phyloP scores from a whole-genome alignment of 2,797 vertebrate genomes.

The Rhinophrynus dorsalis region DNA sequence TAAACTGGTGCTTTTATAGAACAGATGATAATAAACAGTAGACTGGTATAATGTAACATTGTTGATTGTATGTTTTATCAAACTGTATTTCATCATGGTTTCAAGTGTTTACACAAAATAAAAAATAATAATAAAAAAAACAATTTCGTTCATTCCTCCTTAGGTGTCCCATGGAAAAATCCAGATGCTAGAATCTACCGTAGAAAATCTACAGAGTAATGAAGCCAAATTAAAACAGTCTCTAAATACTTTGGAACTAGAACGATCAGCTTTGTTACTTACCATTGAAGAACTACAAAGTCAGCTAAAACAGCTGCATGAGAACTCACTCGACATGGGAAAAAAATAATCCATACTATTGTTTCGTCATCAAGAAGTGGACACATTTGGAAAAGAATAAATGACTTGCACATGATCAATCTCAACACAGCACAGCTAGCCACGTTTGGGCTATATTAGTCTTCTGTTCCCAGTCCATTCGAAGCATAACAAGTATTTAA shows the following conservation, averaged over 20 bases:
- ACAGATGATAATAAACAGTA: background rate
- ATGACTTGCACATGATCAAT: no score
- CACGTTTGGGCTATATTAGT: background rate
- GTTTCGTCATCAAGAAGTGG: background rate
- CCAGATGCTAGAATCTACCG: slow-evolving; percentile 73
- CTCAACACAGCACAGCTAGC: background rate
- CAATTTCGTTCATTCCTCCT: no score
- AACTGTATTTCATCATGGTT: background rate
- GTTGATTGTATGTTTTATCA: background rate
- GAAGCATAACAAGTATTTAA: background rate
- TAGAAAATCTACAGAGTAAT: slow-evolving; percentile 76
- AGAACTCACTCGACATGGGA: background rate
- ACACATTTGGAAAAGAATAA: no score
- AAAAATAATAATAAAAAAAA: no score
- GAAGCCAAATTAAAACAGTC: slow-evolving; percentile 77
- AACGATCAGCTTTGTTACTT: slow-evolving; percentile 74
- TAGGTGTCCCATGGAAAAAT: slow-evolving; percentile 85
- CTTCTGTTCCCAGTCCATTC: no score
- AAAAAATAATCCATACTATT: background rate
- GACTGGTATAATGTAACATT: background rate
- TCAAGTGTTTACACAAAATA: background rate
- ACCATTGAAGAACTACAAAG: slow-evolving; percentile 69
- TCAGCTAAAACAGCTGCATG: slow-evolving; percentile 50
- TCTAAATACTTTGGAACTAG: slow-evolving; percentile 76
- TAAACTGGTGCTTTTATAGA: no score